Conservation (phyloP, 2,797 vertebrate species). For the Fratercula arctica region DNA sequence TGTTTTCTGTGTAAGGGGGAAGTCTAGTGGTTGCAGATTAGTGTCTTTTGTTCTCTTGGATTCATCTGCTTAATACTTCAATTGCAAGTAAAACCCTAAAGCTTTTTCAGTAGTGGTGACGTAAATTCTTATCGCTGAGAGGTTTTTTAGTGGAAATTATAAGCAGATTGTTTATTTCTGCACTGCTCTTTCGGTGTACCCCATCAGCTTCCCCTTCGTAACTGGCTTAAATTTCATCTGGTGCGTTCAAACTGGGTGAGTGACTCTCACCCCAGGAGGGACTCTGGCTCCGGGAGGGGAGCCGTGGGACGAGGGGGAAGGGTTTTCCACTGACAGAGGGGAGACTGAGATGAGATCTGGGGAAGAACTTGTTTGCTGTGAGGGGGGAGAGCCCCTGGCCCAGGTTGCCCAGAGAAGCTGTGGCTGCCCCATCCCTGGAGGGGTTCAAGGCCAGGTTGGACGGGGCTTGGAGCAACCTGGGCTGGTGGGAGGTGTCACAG, state of each 20-base stretch:
- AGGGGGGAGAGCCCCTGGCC: no score
- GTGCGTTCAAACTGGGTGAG: accelerated
- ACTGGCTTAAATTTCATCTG: background rate
- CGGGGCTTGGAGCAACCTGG: no score
- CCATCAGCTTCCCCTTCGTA: background rate
- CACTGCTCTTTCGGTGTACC: accelerated
- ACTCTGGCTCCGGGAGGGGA: no score
- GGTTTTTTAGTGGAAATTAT: background rate
- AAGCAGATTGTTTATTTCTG: background rate
- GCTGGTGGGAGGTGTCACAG: no score
- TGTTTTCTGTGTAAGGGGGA: background rate
- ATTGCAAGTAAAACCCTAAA: background rate
- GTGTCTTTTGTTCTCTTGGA: background rate
- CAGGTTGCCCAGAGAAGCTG: no score
- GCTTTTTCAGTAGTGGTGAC: background rate
- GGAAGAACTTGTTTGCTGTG: no score
- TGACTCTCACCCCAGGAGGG: no score
- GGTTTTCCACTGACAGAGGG: no score
- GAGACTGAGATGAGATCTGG: no score
- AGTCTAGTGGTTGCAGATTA: background rate
- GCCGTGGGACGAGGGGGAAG: no score
- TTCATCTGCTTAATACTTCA: background rate
- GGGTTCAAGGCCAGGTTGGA: no score
- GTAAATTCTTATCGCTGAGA: background rate
- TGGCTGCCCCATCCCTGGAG: no score